Base-by-base conservation (phyloP, 2,888 invertebrate genomes). In the Tenthredo distinguenda region DNA sequence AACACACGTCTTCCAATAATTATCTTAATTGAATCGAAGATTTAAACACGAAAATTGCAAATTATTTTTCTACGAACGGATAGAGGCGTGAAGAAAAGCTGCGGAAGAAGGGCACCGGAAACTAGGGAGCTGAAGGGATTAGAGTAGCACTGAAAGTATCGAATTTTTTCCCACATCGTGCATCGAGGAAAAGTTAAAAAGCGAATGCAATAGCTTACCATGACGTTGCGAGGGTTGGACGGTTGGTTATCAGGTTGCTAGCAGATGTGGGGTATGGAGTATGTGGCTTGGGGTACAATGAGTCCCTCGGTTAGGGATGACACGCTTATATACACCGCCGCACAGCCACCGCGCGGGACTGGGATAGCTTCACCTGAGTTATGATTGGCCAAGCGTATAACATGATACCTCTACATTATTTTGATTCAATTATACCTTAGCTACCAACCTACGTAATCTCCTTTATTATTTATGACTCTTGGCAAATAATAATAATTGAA, bases 321-420 rank as follows among this genome's bases (percentile, higher is more conserved):
- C 90, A 90, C 91, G 90, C 91, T 92, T 93, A 92, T 93, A 93
- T 93, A 90, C 90, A 90, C 89, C 89, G 91, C 90, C 90, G 91
- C 91, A 91, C 92, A 91, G 89, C 89, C 89, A 89, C 90, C 88
- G 89, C 86, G 85, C 84, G 82, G 50, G 85, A 84, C 81, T 79
- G 86, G 84, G 86, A 88, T 87, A 89, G 88, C 90, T 87, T 90
- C 90, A 91, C 90, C 92, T 92, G 91, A 93, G 87, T 92, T 92
- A 93, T 92, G 91, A 91, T 92, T 91, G 90, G 91, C 88, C 90
- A 88, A 88, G 88, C 88, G 88, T 88, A 92, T 89, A 92, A 92
- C 90, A 91, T 90, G 92, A 92, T 91, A 92, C 92, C 91, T 89
- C 89, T 88, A 91, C 91, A 91, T 92, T 92, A 92, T 92, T 91